Base-by-base conservation (phyloP, 1,140 invertebrate genomes). In the Drosophila takahashii region DNA sequence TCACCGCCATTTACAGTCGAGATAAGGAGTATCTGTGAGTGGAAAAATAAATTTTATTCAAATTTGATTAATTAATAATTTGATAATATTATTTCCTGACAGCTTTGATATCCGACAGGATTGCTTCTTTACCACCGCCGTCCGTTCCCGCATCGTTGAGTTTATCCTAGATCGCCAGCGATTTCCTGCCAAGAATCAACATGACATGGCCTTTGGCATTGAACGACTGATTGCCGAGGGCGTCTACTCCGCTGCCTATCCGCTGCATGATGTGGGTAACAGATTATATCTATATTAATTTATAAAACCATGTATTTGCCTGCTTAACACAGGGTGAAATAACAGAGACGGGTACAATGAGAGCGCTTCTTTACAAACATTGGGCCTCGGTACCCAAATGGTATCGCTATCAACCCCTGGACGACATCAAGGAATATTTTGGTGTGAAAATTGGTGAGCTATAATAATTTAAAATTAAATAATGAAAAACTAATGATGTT, bases 361-460 rank as follows among this genome's bases (percentile, higher is more conserved):
- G 96, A n/a, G 93, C 97, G 87, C 90, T 97, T 5, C 93, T 98
- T 6, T 97, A 96, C 91, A 95, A 94, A 1, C 95, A 98, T 92
- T 99, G 98, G 98, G 97, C 97, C 1, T 94, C 95, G 37, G 93
- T 98, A 27, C 94, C 93, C 3, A 97, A 96, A 90, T 96, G 96
- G 92, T 95, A 96, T 90, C 96, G 96, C 74, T 95, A 96, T 85
- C 98, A 98, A 90, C 98, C 98, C 0, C 92, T 98, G 26, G 97
- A 98, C 92, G 96, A 98, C 76, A 93, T 98, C 58, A 96, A 96
- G 85, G 95, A 96, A 66, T 99, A 99, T 92, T 98, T 98, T 93
- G 98, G 98, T 9, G 97, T 98, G 29, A 98, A 98, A 93, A 97
- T 98, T 75, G 96, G 96, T 91, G 50, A 34, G 29, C 15, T 34